A percentile compares a stretch with the other conserved stretches of the same genome.
Evolutionary conservation across 2,797 vertebrate species (phyloP).

Genomic region (Melanotaenia maccullochi): DNA sequence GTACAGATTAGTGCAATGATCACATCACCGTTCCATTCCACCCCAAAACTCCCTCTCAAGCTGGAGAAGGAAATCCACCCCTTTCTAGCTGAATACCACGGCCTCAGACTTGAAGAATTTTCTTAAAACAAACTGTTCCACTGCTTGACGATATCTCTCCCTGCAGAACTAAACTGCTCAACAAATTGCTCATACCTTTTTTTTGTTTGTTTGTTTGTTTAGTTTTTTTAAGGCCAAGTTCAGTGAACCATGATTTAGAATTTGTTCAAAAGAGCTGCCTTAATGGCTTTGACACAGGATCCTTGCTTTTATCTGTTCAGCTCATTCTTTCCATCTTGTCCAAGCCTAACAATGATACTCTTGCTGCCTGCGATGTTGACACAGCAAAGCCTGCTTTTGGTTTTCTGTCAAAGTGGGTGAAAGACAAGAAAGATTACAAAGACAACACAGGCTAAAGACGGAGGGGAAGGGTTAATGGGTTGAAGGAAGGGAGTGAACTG

Average conservation of each 20-base stretch:
- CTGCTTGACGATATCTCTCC: too few species aligned
- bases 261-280: constrained; percentile 15
- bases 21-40: too few species aligned
- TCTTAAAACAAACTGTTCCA: too few species aligned
- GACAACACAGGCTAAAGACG: neutral
- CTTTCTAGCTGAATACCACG: too few species aligned
- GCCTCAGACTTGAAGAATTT: too few species aligned
- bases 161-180: constrained; percentile 2
- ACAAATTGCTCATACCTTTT: constrained; percentile 21
- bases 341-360: constrained; percentile 34
- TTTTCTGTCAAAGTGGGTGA: constrained; percentile 58
- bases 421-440: constrained; percentile 31
- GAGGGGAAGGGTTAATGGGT: neutral
- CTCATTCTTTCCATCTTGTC: constrained; percentile 58
- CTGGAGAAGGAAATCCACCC: too few species aligned
- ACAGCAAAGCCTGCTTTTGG: constrained; percentile 57
- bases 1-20: too few species aligned
- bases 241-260: constrained; percentile 48
- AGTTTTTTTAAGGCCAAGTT: constrained; percentile 24
- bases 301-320: constrained; percentile 52
- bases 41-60: too few species aligned
- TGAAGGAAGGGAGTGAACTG: neutral
- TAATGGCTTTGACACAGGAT: constrained; percentile 53
- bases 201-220: constrained; percentile 1
- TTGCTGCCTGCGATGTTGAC: constrained; percentile 54